Percentiles rank a stretch among this genome's conserved stretches.
phyloP scores from a whole-genome alignment of 1,140 invertebrate genomes.

The Cydia amplana region DNA sequence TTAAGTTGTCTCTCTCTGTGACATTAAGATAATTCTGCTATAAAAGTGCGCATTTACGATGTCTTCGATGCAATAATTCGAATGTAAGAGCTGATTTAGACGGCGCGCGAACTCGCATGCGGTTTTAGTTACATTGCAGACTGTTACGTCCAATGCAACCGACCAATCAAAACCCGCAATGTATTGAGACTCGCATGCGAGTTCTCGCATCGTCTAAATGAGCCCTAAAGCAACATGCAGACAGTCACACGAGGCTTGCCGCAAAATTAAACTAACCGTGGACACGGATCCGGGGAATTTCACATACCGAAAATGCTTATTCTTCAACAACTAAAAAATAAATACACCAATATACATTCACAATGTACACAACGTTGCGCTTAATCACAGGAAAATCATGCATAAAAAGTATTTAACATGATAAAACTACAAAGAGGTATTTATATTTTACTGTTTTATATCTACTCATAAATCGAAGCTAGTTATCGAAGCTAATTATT shows the following conservation, averaged over 20 bases:
- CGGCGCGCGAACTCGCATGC: too few species aligned
- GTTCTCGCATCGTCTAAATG: too few species aligned
- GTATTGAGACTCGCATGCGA: too few species aligned
- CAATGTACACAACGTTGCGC: conserved; percentile 41
- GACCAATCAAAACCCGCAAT: too few species aligned
- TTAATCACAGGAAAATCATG: conserved; percentile 30
- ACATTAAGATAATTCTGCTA: background rate
- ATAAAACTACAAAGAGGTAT: background rate
- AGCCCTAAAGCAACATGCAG: conserved; percentile 72
- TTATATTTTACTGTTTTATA: conserved; percentile 2
- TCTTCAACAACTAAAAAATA: conserved; percentile 80
- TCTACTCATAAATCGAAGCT: background rate
- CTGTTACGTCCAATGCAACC: too few species aligned
- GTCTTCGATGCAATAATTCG: background rate
- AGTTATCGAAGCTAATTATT: background rate
- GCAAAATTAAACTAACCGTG: conserved; percentile 76
- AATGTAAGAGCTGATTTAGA: too few species aligned
- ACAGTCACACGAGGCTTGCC: conserved; percentile 65
- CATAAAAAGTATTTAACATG: conserved; percentile 34
- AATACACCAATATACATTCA: conserved; percentile 76
- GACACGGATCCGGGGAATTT: conserved; percentile 77
- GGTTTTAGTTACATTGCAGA: too few species aligned
- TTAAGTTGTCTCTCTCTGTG: too few species aligned
- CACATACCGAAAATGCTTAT: conserved; percentile 80
- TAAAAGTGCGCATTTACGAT: background rate